These are phyloP conservation scores for Troilus luridus DNA, from an alignment of 2,888 invertebrate genomes.

Conservation along the genomic window DNA sequence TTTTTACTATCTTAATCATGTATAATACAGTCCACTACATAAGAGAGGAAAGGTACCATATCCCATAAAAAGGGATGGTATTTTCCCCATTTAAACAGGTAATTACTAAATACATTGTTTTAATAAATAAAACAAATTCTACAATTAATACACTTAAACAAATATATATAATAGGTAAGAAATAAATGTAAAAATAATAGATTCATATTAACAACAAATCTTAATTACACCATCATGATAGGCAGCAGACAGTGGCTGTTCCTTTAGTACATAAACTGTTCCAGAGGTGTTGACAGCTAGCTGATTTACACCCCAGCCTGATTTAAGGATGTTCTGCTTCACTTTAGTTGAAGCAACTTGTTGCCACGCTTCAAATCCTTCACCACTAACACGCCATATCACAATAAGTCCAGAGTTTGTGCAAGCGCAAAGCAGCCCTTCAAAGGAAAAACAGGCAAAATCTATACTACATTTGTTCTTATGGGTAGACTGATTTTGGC, in stretches of 20 bases:
- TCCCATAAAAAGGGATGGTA: too few relatives aligned
- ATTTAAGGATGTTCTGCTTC: conserved; percentile 65
- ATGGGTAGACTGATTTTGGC: too few relatives aligned
- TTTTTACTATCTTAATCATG: too few relatives aligned
- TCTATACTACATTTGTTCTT: not conserved
- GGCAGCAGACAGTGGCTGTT: conserved; percentile 67
- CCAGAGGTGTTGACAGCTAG: conserved; percentile 87
- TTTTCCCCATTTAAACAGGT: too few relatives aligned
- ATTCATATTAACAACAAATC: not conserved
- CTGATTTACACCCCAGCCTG: conserved; percentile 85
- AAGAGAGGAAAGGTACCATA: too few relatives aligned
- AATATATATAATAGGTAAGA: not conserved
- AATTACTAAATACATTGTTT: too few relatives aligned
- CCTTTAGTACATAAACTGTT: conserved; percentile 84
- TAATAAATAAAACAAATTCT: too few relatives aligned
- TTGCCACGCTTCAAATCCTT: conserved; percentile 82
- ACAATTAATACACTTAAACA: too few relatives aligned
- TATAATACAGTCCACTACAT: too few relatives aligned
- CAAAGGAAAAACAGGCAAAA: conserved; percentile 52
- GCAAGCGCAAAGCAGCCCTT: conserved; percentile 87
- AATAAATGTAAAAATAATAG: not conserved
- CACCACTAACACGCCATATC: conserved; percentile 78
- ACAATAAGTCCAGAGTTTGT: conserved; percentile 91
- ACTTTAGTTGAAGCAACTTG: conserved; percentile 77
- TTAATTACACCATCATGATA: conserved; percentile 62